Evolutionary conservation across 2,888 invertebrate species (phyloP), one percentile per base, ranked within the genome.

Genomic region (Watsonalla binaria): DNA sequence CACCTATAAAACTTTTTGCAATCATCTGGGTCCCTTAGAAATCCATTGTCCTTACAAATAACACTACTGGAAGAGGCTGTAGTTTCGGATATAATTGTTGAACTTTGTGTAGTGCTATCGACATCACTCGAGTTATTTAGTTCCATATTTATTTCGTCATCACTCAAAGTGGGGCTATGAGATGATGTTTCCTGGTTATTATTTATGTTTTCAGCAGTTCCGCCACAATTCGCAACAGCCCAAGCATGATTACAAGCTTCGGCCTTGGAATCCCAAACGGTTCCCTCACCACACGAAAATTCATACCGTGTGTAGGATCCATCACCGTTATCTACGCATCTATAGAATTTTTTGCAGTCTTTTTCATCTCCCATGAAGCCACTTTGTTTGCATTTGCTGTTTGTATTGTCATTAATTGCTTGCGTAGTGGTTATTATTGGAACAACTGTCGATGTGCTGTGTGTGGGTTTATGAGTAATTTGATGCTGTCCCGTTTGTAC

Each of bases 1-100:
- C 96, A 96, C 62, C 96, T 92, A 74, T 95, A 95, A 84, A 96
- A 96, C 75, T 94, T 95, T 57, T 91, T 93, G 72, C 96, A 96
- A 70, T 96, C 92, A 47, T 84, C 84, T 45, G 92, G 86, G 78
- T 96, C 93, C 11, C 93, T 92, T 70, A 94, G 92, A 77, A 95
- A 96, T 14, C 94, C 94, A 75, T 92, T 93, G 42, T 52, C 54
- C 47, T 60, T 60, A 57, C 85, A 85, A 53, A 61, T 51, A 14
- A 58, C 62, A 49, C 53, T 58, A 55, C 9, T 47, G 42, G 15
- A 55, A 51, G 63, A 54, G 49, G 58, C 58, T 35, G 63, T 54
- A 47, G 67, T 59, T 52, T 58, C 60, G 8, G 52, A 52, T 54
- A 54, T 54, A 46, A 56, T 61, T 47, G 53, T 24, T 6, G 59